These are phyloP conservation scores for Pteronotus mesoamericanus DNA, from an alignment of 2,797 vertebrate species.

Conservation along the genomic window DNA sequence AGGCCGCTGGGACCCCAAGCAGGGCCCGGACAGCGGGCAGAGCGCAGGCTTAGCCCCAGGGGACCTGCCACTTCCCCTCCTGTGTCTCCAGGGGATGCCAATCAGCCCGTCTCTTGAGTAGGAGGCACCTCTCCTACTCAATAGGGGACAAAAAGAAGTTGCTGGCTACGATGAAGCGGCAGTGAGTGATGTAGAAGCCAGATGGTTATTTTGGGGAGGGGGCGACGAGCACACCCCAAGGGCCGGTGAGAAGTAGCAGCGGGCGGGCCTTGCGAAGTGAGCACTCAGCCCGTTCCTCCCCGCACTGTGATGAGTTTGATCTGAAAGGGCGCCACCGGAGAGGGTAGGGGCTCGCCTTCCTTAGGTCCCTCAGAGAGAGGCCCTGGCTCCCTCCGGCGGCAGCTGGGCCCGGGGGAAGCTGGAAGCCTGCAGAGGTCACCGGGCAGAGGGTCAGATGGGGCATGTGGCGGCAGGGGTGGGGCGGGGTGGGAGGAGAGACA, in stretches of 20 bases:
- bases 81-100: not conserved
- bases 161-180: not conserved
- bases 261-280: not conserved
- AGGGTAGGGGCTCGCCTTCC: not conserved
- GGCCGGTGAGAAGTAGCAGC: not conserved
- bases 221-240: not conserved
- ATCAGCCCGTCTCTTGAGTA: not conserved
- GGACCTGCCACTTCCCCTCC: fast-evolving
- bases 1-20: not conserved
- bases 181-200: not conserved
- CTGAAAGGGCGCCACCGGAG: not conserved
- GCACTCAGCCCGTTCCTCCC: not conserved
- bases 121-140: not conserved
- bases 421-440: not conserved
- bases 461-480: not conserved
- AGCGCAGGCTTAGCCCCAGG: not conserved
- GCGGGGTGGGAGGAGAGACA: not conserved
- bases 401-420: not conserved
- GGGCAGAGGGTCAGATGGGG: slow-evolving; percentile 24
- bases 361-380: no score
- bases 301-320: not conserved
- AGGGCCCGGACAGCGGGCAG: not conserved
- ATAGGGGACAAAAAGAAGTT: not conserved
- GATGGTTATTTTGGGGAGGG: not conserved
- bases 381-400: not conserved